A percentile compares a stretch with the other conserved stretches of the same genome.
Conservation (phyloP, 2,797 vertebrate species). For the Pseudochaenichthys georgianus region DNA sequence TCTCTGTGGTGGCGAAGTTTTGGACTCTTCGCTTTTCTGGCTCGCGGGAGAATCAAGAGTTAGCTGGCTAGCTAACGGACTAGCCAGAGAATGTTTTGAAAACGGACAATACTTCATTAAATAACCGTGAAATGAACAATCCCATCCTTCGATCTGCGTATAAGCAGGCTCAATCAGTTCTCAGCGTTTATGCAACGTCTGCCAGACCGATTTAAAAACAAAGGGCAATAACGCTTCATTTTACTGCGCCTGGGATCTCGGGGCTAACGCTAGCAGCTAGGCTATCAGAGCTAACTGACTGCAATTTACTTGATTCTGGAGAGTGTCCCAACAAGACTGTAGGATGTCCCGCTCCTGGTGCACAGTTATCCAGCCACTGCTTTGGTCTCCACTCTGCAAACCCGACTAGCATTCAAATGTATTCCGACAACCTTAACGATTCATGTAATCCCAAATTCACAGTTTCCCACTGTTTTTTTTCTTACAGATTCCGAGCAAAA, state of each 20-base stretch:
- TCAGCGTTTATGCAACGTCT: conserved; percentile 51
- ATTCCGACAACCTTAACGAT: conserved; percentile 65
- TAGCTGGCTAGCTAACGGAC: conserved; percentile 76
- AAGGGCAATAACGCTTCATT: conserved; percentile 86
- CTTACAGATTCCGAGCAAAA: conserved; percentile 88
- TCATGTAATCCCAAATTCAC: conserved; percentile 83
- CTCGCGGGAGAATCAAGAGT: conserved; percentile 82
- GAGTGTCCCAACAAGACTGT: conserved; percentile 80
- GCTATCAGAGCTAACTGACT: conserved; percentile 76
- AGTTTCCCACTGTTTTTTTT: conserved; percentile 82
- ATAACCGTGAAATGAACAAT: conserved; percentile 29
- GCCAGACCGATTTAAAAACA: conserved; percentile 82
- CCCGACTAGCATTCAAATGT: conserved; percentile 44
- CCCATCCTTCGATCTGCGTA: conserved; percentile 4
- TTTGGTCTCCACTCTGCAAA: conserved; percentile 51
- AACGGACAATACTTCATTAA: conserved; percentile 46
- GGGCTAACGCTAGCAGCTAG: conserved; percentile 73
- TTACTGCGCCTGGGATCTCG: conserved; percentile 81
- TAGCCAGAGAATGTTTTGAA: conserved; percentile 72
- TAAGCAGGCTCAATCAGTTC: conserved; percentile 15
- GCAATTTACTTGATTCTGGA: conserved; percentile 84
- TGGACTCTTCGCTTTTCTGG: conserved; percentile 78
- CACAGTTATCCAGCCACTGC: conserved; percentile 56
- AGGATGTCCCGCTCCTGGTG: conserved; percentile 75
- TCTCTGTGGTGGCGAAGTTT: conserved; percentile 86